phyloP scores from a whole-genome alignment of 2,888 invertebrate genomes.

The Campoplex nolae region DNA sequence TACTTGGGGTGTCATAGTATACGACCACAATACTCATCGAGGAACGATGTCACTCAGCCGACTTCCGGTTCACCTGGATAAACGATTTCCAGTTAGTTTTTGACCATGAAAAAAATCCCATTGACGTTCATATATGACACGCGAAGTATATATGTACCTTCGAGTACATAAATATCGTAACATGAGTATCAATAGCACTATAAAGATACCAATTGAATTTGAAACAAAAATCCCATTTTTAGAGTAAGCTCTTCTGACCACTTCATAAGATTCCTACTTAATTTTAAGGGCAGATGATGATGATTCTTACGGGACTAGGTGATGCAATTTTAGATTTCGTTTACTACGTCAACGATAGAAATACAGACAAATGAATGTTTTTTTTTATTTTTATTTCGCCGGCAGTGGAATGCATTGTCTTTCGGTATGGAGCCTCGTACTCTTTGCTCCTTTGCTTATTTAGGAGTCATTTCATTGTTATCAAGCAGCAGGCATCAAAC shows the following conservation, averaged over 20 bases:
- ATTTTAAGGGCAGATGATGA: too few relatives aligned
- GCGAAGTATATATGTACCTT: neutral
- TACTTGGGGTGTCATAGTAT: slow-evolving; percentile 51
- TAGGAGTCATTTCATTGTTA: neutral
- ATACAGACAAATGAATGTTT: neutral
- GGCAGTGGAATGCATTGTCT: too few relatives aligned
- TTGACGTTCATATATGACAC: slow-evolving; percentile 3
- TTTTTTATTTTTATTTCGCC: too few relatives aligned
- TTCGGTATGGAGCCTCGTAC: too few relatives aligned
- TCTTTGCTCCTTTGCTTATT: too few relatives aligned
- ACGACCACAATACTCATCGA: slow-evolving; percentile 58
- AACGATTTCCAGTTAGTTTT: slow-evolving; percentile 51
- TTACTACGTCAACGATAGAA: neutral
- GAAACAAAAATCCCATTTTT: neutral
- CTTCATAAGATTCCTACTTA: neutral
- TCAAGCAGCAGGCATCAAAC: too few relatives aligned
- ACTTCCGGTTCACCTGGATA: slow-evolving; percentile 62
- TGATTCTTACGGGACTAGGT: neutral
- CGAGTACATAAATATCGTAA: neutral
- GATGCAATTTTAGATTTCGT: neutral
- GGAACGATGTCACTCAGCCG: slow-evolving; percentile 74
- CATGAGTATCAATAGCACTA: neutral
- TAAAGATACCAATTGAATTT: neutral
- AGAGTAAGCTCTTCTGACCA: neutral
- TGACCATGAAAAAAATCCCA: slow-evolving; percentile 47